Evolutionary conservation across 2,113 vertebrate species (phyloP).

Genomic region (Butorides virescens): DNA sequence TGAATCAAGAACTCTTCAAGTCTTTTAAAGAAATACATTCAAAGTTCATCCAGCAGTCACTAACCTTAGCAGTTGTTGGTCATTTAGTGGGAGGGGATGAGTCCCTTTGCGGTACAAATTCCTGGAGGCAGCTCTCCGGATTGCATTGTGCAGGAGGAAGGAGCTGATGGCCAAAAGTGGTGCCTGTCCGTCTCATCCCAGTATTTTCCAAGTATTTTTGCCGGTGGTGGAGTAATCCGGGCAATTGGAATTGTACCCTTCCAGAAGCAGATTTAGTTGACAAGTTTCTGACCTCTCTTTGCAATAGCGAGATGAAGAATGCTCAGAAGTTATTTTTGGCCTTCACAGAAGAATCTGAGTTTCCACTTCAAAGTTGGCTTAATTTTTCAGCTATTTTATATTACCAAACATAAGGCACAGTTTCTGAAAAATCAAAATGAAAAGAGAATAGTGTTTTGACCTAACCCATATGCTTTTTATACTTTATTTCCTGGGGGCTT

Average conservation of each 20-base stretch:
- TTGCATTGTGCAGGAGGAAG: neutral
- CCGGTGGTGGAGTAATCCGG: neutral
- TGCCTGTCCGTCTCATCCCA: neutral
- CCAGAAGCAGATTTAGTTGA: conserved; percentile 18
- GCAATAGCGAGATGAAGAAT: neutral
- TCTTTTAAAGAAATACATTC: neutral
- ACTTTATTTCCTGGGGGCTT: neutral
- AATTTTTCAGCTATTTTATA: conserved; percentile 26
- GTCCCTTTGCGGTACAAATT: neutral
- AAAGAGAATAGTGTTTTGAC: neutral
- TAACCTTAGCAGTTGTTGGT: neutral
- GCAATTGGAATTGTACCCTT: neutral
- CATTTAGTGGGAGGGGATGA: neutral
- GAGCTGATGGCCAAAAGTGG: neutral
- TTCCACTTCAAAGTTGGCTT: conserved; percentile 27
- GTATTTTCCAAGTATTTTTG: conserved; percentile 3
- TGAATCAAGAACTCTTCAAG: neutral
- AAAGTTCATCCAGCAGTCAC: neutral
- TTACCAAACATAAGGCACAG: neutral
- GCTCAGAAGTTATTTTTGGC: conserved; percentile 28
- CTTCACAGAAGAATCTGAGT: neutral
- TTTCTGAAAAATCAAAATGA: neutral
- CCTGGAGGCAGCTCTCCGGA: neutral
- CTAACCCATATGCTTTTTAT: neutral
- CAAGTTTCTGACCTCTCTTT: conserved; percentile 50